Evolutionary conservation across 2,888 invertebrate species (phyloP).

Genomic region (Morpho achilles): DNA sequence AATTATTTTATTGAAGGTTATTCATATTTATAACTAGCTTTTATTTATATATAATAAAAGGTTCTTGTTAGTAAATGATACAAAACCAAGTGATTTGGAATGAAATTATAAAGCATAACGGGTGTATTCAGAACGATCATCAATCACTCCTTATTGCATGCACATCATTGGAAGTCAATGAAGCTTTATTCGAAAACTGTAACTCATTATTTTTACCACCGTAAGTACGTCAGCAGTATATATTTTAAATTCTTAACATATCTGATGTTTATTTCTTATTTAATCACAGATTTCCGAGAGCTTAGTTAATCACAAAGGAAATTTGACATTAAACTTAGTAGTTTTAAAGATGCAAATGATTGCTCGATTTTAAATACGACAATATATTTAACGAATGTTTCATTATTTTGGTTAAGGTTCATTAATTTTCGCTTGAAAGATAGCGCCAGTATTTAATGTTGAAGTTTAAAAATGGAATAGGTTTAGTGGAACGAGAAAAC

Average conservation of each 20-base stretch:
- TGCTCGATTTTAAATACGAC: no score
- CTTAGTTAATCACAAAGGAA: no score
- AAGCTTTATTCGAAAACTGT: slow-evolving; percentile 45
- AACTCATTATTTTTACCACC: slow-evolving; percentile 47
- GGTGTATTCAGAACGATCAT: slow-evolving; percentile 43
- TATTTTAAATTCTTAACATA: no score
- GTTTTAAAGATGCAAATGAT: no score
- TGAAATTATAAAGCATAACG: slow-evolving; percentile 24
- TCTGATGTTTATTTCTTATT: no score
- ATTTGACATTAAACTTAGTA: no score
- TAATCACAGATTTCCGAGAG: no score
- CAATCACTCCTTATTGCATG: slow-evolving; percentile 58
- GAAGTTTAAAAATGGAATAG: slow-evolving; percentile 24
- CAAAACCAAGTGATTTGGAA: slow-evolving; percentile 14
- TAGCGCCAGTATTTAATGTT: no score
- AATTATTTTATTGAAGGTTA: no score
- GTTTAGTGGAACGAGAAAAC: slow-evolving; percentile 12
- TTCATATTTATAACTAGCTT: background rate
- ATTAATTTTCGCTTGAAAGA: no score
- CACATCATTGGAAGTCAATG: slow-evolving; percentile 59
- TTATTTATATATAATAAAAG: background rate
- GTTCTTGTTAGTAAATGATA: slow-evolving; percentile 7
- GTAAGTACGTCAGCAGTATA: slow-evolving; percentile 37
- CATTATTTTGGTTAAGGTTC: no score
- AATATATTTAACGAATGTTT: no score